These are phyloP conservation scores for Neocrepidodera transversa DNA, from an alignment of 2,888 invertebrate species.

Conservation along the genomic window DNA sequence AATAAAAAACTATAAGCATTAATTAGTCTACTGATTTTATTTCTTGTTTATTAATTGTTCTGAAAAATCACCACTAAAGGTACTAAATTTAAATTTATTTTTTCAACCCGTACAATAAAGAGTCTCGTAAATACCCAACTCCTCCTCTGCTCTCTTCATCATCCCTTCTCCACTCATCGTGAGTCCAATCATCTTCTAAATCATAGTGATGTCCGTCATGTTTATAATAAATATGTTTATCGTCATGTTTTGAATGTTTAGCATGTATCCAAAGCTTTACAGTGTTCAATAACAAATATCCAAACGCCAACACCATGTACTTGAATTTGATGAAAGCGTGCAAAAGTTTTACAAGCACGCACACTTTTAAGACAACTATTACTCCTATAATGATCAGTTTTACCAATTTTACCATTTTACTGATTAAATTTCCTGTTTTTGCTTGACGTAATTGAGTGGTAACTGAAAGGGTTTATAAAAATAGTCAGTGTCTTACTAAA, in stretches of 20 bases:
- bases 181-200: slow-evolving; percentile 65
- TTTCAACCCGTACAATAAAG: background rate
- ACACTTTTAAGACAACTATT: slow-evolving; percentile 75
- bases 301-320: slow-evolving; percentile 76
- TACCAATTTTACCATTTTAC: slow-evolving; percentile 71
- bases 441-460: background rate
- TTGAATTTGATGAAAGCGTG: slow-evolving; percentile 78
- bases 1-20: no score
- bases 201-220: slow-evolving; percentile 82
- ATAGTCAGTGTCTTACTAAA: no score
- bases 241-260: slow-evolving; percentile 71
- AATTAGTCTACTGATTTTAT: no score
- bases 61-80: background rate
- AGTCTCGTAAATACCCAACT: background rate
- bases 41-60: no score
- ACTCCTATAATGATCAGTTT: slow-evolving; percentile 73
- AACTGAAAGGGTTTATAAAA: no score
- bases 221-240: slow-evolving; percentile 82
- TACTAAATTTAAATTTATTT: background rate
- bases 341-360: slow-evolving; percentile 72
- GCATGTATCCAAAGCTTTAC: slow-evolving; percentile 77
- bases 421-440: slow-evolving; percentile 68
- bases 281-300: slow-evolving; percentile 73
- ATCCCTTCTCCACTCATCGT: slow-evolving; percentile 32
- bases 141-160: slow-evolving; percentile 4